Evolutionary conservation across 1,140 invertebrate genomes (phyloP).

Genomic region (Bombus polaris): DNA sequence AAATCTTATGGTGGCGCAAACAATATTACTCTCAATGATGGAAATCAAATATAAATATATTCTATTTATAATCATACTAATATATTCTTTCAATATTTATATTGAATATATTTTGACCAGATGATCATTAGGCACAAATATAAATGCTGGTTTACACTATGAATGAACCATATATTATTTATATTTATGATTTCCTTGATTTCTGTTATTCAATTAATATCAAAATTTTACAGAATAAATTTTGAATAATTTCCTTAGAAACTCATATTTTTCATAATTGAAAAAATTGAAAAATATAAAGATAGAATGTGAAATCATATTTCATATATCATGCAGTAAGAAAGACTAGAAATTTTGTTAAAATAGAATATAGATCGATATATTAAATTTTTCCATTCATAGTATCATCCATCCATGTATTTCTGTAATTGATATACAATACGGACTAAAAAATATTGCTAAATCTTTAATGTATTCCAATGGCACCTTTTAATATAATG

Average conservation of each 20-base stretch:
- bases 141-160: conserved; percentile 63
- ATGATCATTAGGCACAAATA: conserved; percentile 71
- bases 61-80: conserved; percentile 66
- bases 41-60: conserved; percentile 76
- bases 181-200: not conserved
- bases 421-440: conserved; percentile 64
- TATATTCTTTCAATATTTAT: conserved; percentile 61
- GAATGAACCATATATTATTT: conserved; percentile 50
- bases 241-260: not conserved
- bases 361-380: not conserved
- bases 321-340: not conserved
- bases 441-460: conserved; percentile 63
- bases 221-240: too few species aligned
- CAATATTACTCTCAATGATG: conserved; percentile 74
- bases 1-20: conserved; percentile 75
- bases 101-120: conserved; percentile 70
- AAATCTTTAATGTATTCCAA: conserved; percentile 59
- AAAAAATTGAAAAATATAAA: not conserved
- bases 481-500: conserved; percentile 62
- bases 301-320: not conserved
- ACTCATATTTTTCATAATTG: not conserved
- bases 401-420: conserved; percentile 62
- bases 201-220: too few species aligned
- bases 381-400: conserved; percentile 59
- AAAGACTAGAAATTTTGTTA: conserved; percentile 26